phyloP scores from a whole-genome alignment of 35 echinoderm and acorn worm genomes.

The Diadema setosum region DNA sequence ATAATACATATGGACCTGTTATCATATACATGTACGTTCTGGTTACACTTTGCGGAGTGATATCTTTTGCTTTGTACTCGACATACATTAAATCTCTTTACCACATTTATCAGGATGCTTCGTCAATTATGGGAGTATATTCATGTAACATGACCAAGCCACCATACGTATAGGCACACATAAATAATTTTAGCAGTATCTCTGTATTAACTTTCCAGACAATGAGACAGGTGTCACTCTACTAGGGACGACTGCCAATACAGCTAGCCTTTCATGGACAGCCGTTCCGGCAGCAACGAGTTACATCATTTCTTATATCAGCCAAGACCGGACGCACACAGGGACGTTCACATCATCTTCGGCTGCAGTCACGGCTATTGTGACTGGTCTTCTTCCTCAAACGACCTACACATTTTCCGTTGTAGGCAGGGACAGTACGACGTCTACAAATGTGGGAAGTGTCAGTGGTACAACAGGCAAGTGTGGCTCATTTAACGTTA shows the following conservation, averaged over 20 bases:
- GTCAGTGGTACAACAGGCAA: not conserved
- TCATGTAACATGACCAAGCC: not conserved
- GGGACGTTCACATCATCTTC: not conserved
- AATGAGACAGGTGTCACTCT: not conserved
- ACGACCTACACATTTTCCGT: not conserved
- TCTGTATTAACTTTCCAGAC: not conserved
- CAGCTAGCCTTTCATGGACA: not conserved
- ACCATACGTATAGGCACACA: not conserved
- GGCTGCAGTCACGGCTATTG: not conserved
- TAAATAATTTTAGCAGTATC: not conserved
- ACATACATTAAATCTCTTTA: not conserved
- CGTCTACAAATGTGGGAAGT: not conserved
- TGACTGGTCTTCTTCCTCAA: not conserved
- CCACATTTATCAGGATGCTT: not conserved
- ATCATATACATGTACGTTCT: too few relatives aligned
- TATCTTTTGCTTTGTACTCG: not conserved
- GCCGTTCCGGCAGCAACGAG: not conserved
- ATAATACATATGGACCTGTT: too few relatives aligned
- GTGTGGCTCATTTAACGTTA: too few relatives aligned
- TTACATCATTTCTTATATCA: not conserved
- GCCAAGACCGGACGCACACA: not conserved
- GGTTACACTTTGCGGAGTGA: not conserved
- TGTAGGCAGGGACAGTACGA: not conserved
- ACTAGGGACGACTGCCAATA: not conserved
- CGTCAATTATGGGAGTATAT: not conserved